Evolutionary conservation across 2,113 vertebrate species (phyloP), one percentile per base, ranked within the genome.

Genomic region (Castor canadensis): DNA sequence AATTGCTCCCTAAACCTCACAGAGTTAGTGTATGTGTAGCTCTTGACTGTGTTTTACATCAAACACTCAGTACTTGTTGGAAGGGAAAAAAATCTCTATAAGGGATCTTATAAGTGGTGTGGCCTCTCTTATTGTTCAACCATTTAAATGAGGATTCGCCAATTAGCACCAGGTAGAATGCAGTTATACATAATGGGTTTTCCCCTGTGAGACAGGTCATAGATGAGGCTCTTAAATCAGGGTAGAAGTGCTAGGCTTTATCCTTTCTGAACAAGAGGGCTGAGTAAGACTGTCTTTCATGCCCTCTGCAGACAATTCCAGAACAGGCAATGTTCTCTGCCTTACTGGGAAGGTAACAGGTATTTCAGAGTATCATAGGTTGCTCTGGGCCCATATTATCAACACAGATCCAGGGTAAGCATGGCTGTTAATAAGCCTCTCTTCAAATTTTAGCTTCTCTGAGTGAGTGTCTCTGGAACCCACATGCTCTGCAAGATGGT

Each of bases 401-500:
- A 58, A 40, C 13, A 82, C 43, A 66, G 89, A 64, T 43, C 77
- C 66, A 45, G 35, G 64, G 76, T 58, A 56, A 71, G 52, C 45
- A 86, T 82, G 85, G 52, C 67, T 58, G 62, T 82, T 64, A 32
- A 47, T 56, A 76, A 97, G 56, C 56, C 87, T 75, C 62, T 82
- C 93, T 83, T 71, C 62, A 97, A 97, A 96, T 97, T 97, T 69
- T 86, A 71, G 49, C 32, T 87, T 94, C 49, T 43, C 11, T 49
- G 40, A 62, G 58, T 49, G 40, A 62, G 58, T 92, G 7, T 96
- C 85, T 93, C 91, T 89, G 82, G 81, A 87, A 85, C 43, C 73
- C 3, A 0, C 1, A 10, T 40, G 62, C 84, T 94, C 93, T 93
- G 26, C 77, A 89, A 95, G 73, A 28, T 26, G 35, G 52, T 38